These are phyloP conservation scores for Nothocercus julius DNA, from an alignment of 2,113 vertebrate genomes.

Conservation along the genomic window DNA sequence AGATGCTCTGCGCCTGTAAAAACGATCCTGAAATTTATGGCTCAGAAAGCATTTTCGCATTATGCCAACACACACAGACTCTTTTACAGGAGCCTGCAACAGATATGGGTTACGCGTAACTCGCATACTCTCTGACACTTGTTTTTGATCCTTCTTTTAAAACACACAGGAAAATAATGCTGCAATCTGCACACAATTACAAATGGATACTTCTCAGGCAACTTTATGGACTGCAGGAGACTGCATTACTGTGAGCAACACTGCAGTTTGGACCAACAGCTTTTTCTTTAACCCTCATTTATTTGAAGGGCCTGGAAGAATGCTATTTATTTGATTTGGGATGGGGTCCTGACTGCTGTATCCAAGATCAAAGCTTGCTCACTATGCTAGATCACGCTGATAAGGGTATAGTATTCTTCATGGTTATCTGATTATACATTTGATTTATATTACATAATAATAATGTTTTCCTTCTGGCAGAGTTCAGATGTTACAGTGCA, in stretches of 20 bases:
- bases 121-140: background rate
- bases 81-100: background rate
- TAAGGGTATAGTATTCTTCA: background rate
- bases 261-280: background rate
- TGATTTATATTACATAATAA: background rate
- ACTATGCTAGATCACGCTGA: background rate
- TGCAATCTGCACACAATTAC: background rate
- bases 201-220: background rate
- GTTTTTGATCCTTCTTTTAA: background rate
- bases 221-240: background rate
- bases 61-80: background rate
- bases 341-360: background rate
- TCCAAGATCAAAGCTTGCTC: background rate
- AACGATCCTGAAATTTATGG: background rate
- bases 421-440: background rate
- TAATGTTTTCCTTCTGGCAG: background rate
- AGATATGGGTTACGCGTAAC: background rate
- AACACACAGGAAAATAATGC: background rate
- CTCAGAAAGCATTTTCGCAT: constrained; percentile 11
- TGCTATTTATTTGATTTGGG: background rate
- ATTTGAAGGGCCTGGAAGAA: background rate
- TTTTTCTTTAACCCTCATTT: background rate
- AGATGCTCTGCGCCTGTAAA: background rate
- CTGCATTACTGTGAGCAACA: background rate
- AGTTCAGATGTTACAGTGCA: background rate